Conservation (phyloP, 2,797 vertebrate genomes). For the Smutsia gigantea region DNA sequence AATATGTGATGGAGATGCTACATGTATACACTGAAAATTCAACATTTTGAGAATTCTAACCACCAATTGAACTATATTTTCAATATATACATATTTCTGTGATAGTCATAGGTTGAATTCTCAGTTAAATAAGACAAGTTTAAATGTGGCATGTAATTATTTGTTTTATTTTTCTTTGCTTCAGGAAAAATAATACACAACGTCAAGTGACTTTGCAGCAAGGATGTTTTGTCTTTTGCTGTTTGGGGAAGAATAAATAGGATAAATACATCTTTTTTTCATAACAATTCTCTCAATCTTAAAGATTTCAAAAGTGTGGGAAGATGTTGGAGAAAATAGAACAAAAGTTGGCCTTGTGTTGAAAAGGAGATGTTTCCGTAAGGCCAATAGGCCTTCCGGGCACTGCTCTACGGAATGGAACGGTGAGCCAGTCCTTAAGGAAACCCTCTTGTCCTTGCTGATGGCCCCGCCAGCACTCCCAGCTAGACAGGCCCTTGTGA, state of each 20-base stretch:
- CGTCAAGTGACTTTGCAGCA: background rate
- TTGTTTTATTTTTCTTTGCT: background rate
- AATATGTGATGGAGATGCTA: background rate
- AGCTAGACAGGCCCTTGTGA: background rate
- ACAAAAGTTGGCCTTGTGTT: background rate
- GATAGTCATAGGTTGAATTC: background rate
- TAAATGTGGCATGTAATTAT: background rate
- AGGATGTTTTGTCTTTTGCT: background rate
- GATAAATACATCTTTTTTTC: background rate
- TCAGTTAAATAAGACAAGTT: background rate
- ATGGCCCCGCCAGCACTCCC: background rate
- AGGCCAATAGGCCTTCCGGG: background rate
- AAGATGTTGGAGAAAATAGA: background rate
- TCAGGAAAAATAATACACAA: background rate
- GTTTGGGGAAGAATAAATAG: background rate
- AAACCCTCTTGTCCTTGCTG: background rate
- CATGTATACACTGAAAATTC: background rate
- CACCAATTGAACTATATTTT: background rate
- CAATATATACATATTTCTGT: background rate
- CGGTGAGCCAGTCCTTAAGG: too few relatives aligned
- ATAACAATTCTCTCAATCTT: background rate
- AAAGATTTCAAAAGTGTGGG: background rate
- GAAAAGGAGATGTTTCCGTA: background rate
- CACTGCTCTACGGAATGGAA: background rate
- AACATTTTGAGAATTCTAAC: background rate